Conservation (phyloP, 1,140 invertebrate species). For the Zeugodacus cucurbitae region DNA sequence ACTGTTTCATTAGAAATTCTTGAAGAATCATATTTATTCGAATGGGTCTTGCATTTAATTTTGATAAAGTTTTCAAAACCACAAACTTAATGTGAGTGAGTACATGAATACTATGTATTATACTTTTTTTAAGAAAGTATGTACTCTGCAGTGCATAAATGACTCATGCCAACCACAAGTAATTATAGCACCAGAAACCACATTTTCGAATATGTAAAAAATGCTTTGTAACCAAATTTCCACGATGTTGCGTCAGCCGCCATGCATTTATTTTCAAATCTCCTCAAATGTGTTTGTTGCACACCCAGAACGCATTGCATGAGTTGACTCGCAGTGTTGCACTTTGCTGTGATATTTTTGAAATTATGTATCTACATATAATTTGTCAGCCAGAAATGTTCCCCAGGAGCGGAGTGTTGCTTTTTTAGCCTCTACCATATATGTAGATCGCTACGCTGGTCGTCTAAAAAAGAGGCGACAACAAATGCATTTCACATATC, state of each 20-base stretch:
- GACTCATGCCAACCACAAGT: background rate
- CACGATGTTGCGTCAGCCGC: background rate
- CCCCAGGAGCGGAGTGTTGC: constrained; percentile 13
- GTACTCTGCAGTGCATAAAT: background rate
- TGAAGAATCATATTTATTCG: too few relatives aligned
- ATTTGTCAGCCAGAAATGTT: background rate
- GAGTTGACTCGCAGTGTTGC: background rate
- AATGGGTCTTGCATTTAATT: too few relatives aligned
- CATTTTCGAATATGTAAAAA: background rate
- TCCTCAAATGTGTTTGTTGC: background rate
- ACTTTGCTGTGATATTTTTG: constrained; percentile 1
- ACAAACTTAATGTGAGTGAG: background rate
- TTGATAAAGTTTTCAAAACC: background rate
- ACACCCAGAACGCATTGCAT: background rate
- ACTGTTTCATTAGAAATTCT: too few relatives aligned
- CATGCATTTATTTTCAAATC: background rate
- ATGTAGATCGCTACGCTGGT: background rate
- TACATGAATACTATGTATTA: too few relatives aligned
- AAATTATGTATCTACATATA: background rate
- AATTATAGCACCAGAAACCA: background rate
- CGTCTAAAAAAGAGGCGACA: background rate
- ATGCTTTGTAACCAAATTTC: background rate
- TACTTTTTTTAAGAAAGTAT: too few relatives aligned
- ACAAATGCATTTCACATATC: constrained; percentile 10
- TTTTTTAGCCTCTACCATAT: background rate